A percentile compares a stretch with the other conserved stretches of the same genome.
Conservation (phyloP, 2,888 invertebrate genomes). For the Mactromeris polynyma region DNA sequence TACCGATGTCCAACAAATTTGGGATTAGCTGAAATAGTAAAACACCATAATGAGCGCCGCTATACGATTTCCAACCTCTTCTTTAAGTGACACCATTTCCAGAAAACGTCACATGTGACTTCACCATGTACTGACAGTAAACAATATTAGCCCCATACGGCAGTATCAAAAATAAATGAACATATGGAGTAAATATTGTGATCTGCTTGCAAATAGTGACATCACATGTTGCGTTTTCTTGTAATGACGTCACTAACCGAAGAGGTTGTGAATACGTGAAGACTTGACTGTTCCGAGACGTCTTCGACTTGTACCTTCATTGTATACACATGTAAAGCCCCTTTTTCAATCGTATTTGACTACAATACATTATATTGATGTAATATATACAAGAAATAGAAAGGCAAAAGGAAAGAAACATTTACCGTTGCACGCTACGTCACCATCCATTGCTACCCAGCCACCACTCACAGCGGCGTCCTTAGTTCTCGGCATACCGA, state of each 20-base stretch:
- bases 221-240: no score
- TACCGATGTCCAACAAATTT: slow-evolving; percentile 83
- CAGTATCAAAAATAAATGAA: background rate
- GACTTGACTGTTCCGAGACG: no score
- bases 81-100: no score
- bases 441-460: slow-evolving; percentile 56
- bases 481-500: slow-evolving; percentile 76
- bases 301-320: background rate
- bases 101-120: no score
- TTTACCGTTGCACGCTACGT: slow-evolving; percentile 58
- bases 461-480: slow-evolving; percentile 67
- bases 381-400: no score
- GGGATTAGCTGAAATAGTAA: slow-evolving; percentile 57
- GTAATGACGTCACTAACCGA: background rate
- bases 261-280: background rate
- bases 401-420: no score
- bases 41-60: background rate
- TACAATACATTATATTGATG: no score
- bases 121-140: no score
- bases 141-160: background rate
- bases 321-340: background rate
- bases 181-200: no score
- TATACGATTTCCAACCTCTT: no score
- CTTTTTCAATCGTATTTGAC: background rate
- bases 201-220: no score